Evolutionary conservation across 1,140 invertebrate species (phyloP).

Genomic region (Cyclina sinensis): DNA sequence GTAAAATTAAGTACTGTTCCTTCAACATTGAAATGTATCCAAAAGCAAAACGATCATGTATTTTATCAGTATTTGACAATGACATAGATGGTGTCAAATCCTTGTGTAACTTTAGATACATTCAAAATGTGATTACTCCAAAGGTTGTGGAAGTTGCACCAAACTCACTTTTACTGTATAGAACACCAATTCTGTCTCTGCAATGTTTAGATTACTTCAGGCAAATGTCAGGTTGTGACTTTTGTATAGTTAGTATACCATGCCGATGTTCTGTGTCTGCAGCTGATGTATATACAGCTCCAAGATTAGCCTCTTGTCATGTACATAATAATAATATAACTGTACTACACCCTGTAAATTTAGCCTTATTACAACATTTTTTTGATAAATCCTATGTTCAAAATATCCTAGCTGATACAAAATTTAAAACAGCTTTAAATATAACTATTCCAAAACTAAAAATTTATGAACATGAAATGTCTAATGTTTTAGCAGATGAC

Average conservation of each 20-base stretch:
- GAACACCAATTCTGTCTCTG: conserved; percentile 35
- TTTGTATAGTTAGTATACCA: conserved; percentile 62
- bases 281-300: conserved; percentile 33
- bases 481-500: conserved; percentile 23
- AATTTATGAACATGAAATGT: conserved; percentile 25
- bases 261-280: conserved; percentile 66
- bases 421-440: conserved; percentile 22
- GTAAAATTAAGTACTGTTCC: conserved; percentile 7
- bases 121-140: conserved; percentile 49
- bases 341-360: conserved; percentile 36
- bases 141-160: conserved; percentile 56
- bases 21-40: conserved; percentile 36
- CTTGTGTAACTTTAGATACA: conserved; percentile 61
- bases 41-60: conserved; percentile 39
- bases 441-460: conserved; percentile 31
- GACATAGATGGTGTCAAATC: conserved; percentile 37
- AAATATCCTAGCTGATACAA: conserved; percentile 27
- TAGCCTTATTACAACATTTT: conserved; percentile 53
- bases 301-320: conserved; percentile 53
- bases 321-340: conserved; percentile 37
- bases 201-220: conserved; percentile 50
- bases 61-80: conserved; percentile 56
- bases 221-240: conserved; percentile 53
- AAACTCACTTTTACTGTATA: conserved; percentile 50
- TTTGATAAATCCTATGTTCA: background rate